Conservation (phyloP, 2,797 vertebrate genomes). For the Crocodylus rhombifer region DNA sequence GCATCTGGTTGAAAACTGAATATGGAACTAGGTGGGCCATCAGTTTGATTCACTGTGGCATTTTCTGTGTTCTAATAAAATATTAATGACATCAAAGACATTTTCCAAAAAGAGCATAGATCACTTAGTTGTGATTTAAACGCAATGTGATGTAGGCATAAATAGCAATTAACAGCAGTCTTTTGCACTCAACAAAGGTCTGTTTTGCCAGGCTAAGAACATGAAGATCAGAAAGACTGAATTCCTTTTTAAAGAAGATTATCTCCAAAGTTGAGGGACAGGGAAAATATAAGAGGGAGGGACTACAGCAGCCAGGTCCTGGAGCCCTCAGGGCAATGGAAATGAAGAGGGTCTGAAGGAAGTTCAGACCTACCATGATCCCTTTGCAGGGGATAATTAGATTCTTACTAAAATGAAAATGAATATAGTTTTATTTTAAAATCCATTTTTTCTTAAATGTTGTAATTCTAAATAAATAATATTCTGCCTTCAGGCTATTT, state of each 20-base stretch:
- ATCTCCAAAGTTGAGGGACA: neutral
- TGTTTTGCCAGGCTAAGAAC: neutral
- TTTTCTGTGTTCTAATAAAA: neutral
- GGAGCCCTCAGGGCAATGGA: neutral
- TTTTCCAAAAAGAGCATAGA: neutral
- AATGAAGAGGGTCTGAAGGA: neutral
- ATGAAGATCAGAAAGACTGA: accelerated
- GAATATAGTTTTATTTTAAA: accelerated
- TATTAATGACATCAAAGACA: neutral
- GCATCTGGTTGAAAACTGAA: neutral
- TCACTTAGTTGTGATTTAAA: neutral
- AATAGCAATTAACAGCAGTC: neutral
- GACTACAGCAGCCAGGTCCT: neutral
- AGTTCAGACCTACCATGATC: neutral
- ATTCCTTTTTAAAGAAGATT: neutral
- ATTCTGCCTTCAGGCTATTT: neutral
- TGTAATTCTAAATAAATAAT: neutral
- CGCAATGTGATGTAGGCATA: neutral
- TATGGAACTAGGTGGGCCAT: neutral
- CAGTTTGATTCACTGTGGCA: neutral
- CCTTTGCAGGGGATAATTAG: neutral
- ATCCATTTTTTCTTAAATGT: accelerated
- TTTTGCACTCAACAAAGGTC: neutral
- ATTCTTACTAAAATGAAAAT: neutral
- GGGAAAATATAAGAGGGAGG: neutral